Base-by-base conservation (phyloP, 2,888 invertebrate genomes). In the Chesias legatella region DNA sequence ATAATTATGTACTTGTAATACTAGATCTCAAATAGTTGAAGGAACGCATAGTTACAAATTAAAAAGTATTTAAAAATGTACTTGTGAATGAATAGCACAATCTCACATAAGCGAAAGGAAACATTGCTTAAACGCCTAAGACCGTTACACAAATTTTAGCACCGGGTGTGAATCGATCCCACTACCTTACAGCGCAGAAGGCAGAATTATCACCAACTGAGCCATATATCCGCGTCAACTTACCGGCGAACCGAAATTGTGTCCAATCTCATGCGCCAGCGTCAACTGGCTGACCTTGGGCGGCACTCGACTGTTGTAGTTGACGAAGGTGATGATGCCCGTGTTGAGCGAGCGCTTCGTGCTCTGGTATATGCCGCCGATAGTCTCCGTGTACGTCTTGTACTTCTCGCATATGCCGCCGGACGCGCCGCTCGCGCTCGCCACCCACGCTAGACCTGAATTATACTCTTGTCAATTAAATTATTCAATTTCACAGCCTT, bases 341-440 rank as follows among this genome's bases (percentile, higher is more conserved):
- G 99, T 99, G 88, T 99, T 99, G 26, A 99, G 90, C 7, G 97
- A 97, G 48, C 98, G 91, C 77, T 96, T 96, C 6, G 96, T 97
- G 58, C 95, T 95, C 73, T 98, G 97, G 78, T 96, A 96, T 89
- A 96, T 94, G 38, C 98, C 98, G 27, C 95, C 96, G 39, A 97
- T 94, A 0, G 97, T 98, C 81, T 98, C 98, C 5, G 97, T 98
- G 88, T 98, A 98, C 0, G 96, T 94, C 85, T 99, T 98, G 88
- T 96, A 97, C 76, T 95, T 96, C 85, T 99, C 99, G 82, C 99
- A 99, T 61, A 99, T 98, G 34, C 99, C 99, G 33, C 99, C 99
- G 3, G 98, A 98, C 1, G 98, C 98, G 43, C 97, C 99, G 43
- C 96, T 96, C 0, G 98, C 97, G 50, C 98, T 97, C 17, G 99